phyloP scores from a whole-genome alignment of 2,888 invertebrate genomes.

The Prosapia bicincta region DNA sequence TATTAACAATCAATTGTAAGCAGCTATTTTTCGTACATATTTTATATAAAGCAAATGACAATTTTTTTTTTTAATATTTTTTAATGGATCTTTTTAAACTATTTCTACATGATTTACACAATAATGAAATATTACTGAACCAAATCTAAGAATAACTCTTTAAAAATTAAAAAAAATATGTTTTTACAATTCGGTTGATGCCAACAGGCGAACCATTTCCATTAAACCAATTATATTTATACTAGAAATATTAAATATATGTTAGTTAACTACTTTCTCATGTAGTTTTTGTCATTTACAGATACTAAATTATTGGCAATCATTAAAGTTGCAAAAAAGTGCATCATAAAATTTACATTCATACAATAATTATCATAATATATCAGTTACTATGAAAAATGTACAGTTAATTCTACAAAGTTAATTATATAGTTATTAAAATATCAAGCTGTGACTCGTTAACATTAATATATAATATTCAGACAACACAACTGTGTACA shows the following conservation, averaged over 20 bases:
- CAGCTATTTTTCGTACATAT: background rate
- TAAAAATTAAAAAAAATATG: background rate
- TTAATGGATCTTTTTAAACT: background rate
- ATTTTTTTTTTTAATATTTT: background rate
- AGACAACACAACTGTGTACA: conserved; percentile 26
- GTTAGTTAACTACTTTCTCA: conserved; percentile 1
- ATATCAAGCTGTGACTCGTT: conserved; percentile 5
- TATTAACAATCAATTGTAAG: conserved; percentile 6
- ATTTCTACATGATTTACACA: background rate
- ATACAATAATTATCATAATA: conserved; percentile 19
- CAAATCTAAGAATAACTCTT: background rate
- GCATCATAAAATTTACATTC: conserved; percentile 18
- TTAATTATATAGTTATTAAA: conserved; percentile 25
- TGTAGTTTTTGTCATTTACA: conserved; percentile 21
- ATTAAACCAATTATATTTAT: background rate
- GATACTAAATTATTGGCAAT: conserved; percentile 12
- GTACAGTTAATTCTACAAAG: conserved; percentile 25
- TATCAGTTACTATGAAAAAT: conserved; percentile 24
- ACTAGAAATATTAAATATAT: background rate
- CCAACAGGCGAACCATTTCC: background rate
- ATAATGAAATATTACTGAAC: background rate
- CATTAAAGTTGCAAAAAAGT: conserved; percentile 15
- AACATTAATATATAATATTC: conserved; percentile 20
- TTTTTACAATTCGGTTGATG: background rate
- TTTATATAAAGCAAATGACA: background rate